Evolutionary conservation across 2,113 vertebrate genomes (phyloP), one percentile per base, ranked within the genome.

Genomic region (Peromyscus californicus): DNA sequence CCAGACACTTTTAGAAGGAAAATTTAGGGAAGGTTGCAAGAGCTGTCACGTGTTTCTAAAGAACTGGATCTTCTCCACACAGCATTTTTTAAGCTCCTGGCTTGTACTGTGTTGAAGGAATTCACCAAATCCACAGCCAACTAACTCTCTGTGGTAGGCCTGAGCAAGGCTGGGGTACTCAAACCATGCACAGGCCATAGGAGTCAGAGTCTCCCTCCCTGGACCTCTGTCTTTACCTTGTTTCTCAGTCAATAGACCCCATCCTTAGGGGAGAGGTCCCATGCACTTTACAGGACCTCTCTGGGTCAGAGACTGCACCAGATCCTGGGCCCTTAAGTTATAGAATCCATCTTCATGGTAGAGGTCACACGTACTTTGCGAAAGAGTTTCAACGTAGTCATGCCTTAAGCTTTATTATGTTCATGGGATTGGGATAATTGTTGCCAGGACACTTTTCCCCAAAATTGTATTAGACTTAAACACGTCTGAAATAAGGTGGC

Each of bases 111-210:
- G 29, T 11, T 48, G 31, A 17, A 10, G 36, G 63, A 88, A 36
- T 11, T 79, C 75, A 83, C 4, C 0, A 63, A 11, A 45, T 7
- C 79, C 48, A 65, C 3, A 36, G 0, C 0, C 16, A 3, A 0
- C 22, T 67, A 3, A 0, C 22, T 67, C 72, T 57, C 88, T 74
- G 10, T 22, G 3, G 36, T 0, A 1, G 36, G 80, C 42, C 48
- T 5, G 0, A 1, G 5, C 3, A 39, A 33, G 63, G 65, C 22
- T 7, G 24, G 3, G 57, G 87, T 24, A 16, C 42, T 63, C 85
- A 65, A 61, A 13, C 22, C 45, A 48, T 5, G 19, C 31, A 24
- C 6, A 33, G 36, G 39, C 42, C 75, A n/a, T 19, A 72, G 13
- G 79, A 78, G 29, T 4, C 80, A 51, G 79, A 26, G 22, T 8